Conservation (phyloP, 2,797 vertebrate species). For the Fundulus diaphanus region DNA sequence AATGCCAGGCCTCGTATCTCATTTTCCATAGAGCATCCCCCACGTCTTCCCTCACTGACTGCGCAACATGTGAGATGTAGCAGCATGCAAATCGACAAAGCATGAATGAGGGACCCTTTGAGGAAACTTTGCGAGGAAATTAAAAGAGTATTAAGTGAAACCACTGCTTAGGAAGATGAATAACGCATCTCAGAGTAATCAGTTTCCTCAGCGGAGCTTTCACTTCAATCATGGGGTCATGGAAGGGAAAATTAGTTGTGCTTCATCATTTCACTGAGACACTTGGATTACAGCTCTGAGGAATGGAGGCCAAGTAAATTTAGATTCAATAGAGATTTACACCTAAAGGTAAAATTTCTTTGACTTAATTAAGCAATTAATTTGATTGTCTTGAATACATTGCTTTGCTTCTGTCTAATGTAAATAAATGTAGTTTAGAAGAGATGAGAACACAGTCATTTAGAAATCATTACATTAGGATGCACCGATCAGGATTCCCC, state of each 20-base stretch:
- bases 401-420: too few relatives aligned
- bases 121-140: conserved; percentile 36
- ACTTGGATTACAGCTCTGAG: background rate
- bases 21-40: background rate
- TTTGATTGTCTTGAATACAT: too few relatives aligned
- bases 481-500: too few relatives aligned
- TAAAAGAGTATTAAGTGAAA: conserved; percentile 39
- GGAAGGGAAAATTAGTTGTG: conserved; percentile 9
- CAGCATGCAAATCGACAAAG: conserved; percentile 5
- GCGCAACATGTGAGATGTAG: conserved; percentile 12
- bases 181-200: conserved; percentile 16
- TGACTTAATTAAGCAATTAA: background rate
- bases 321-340: too few relatives aligned
- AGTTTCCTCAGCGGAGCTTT: conserved; percentile 25
- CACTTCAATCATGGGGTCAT: conserved; percentile 10
- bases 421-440: too few relatives aligned
- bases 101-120: conserved; percentile 16
- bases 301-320: background rate
- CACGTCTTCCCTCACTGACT: conserved; percentile 1
- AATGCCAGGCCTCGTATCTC: conserved; percentile 46
- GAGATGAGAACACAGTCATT: too few relatives aligned
- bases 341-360: background rate
- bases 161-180: conserved; percentile 14
- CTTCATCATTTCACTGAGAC: conserved; percentile 1
- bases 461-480: too few relatives aligned